These are phyloP conservation scores for Microcebus ravelobensis DNA, from an alignment of 2,113 vertebrate species.

Conservation along the genomic window DNA sequence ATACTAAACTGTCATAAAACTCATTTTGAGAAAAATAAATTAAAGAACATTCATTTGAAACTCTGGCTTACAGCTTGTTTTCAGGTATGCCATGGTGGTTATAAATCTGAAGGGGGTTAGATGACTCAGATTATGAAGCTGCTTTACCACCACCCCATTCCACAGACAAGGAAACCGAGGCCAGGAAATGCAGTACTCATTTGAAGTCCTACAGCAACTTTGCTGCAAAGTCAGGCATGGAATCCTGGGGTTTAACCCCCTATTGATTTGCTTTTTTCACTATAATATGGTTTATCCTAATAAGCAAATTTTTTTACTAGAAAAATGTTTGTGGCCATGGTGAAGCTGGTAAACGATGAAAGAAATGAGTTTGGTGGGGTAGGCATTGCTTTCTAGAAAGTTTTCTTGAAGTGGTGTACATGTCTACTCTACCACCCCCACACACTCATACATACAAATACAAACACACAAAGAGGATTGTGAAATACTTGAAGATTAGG, in stretches of 20 bases:
- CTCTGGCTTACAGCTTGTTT: background rate
- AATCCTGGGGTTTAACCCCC: background rate
- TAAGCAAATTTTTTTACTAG: background rate
- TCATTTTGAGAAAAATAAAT: slow-evolving; percentile 58
- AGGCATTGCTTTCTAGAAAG: background rate
- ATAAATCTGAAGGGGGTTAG: background rate
- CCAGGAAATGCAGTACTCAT: background rate
- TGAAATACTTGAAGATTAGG: background rate
- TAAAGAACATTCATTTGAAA: background rate
- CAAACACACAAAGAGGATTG: background rate
- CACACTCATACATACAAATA: background rate
- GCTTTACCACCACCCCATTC: background rate
- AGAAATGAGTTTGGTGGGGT: background rate
- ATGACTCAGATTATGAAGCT: background rate
- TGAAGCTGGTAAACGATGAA: background rate
- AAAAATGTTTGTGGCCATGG: background rate
- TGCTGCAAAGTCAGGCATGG: background rate
- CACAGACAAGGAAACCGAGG: background rate
- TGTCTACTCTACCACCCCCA: background rate
- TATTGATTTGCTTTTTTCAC: background rate
- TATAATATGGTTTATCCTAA: background rate
- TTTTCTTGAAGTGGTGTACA: background rate
- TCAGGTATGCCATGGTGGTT: background rate
- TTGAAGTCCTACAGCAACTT: background rate
- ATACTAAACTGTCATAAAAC: slow-evolving; percentile 43